These are phyloP conservation scores for Ditula angustiorana DNA, from an alignment of 2,888 invertebrate species.

Conservation along the genomic window DNA sequence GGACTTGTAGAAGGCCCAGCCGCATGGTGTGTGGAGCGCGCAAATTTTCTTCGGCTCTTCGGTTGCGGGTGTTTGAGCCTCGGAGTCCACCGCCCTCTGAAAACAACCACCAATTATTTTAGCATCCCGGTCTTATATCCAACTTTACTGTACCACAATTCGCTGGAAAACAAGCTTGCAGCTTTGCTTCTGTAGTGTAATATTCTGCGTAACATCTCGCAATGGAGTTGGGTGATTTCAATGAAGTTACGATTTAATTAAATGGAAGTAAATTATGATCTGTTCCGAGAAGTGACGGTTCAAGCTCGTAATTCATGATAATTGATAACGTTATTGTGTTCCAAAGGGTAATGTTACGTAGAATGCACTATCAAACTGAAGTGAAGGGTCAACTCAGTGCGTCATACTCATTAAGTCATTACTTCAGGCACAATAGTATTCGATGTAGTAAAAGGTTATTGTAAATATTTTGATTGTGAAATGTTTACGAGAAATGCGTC, in stretches of 20 bases:
- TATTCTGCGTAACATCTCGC: too few relatives aligned
- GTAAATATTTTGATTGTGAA: slow-evolving; percentile 15
- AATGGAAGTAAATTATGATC: not conserved
- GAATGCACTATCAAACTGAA: slow-evolving; percentile 39
- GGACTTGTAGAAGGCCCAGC: slow-evolving; percentile 58
- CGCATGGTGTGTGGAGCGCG: slow-evolving; percentile 60
- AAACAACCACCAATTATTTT: not conserved
- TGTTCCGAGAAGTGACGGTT: not conserved
- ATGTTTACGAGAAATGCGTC: slow-evolving; percentile 37
- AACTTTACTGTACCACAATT: too few relatives aligned
- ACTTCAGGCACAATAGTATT: not conserved
- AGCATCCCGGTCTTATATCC: too few relatives aligned
- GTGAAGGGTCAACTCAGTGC: slow-evolving; percentile 49
- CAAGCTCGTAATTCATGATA: slow-evolving; percentile 5
- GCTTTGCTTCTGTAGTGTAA: too few relatives aligned
- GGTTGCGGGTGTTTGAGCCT: slow-evolving; percentile 38
- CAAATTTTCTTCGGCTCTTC: slow-evolving; percentile 46
- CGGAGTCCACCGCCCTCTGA: slow-evolving; percentile 47
- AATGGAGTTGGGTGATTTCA: too few relatives aligned
- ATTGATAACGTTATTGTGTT: slow-evolving; percentile 43
- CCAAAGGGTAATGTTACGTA: slow-evolving; percentile 57
- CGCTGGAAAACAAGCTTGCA: too few relatives aligned
- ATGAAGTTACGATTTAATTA: not conserved
- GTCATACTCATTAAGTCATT: slow-evolving; percentile 51
- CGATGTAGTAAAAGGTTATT: slow-evolving; percentile 4